Evolutionary conservation across 2,113 vertebrate species (phyloP).

Genomic region (Leucosticte australis): DNA sequence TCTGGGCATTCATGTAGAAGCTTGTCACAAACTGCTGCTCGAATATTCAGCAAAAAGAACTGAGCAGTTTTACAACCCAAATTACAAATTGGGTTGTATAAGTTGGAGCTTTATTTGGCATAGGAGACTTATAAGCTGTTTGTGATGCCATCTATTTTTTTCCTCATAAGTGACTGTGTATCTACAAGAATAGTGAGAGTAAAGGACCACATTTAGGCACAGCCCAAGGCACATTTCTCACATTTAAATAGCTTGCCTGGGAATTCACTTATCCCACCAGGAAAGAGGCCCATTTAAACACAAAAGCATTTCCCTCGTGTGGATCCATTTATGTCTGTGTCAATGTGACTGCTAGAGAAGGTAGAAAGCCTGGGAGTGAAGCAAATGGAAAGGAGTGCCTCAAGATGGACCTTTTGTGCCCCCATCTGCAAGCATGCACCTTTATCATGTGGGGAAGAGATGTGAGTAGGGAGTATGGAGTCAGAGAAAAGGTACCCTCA

Average conservation of each 20-base stretch:
- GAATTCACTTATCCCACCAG: background rate
- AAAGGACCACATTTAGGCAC: background rate
- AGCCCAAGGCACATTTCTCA: background rate
- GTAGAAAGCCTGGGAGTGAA: background rate
- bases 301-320: background rate
- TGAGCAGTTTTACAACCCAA: background rate
- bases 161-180: background rate
- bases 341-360: fast-evolving
- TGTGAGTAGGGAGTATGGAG: background rate
- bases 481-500: background rate
- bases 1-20: background rate
- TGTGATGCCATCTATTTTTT: background rate
- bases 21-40: background rate
- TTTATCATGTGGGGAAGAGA: background rate
- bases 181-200: background rate
- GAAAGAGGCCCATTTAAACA: background rate
- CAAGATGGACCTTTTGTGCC: background rate
- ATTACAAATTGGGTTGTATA: background rate
- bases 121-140: background rate
- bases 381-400: background rate
- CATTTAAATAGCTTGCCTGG: background rate
- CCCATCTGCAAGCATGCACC: background rate
- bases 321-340: background rate
- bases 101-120: background rate
- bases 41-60: background rate